phyloP scores from a whole-genome alignment of 2,797 vertebrate genomes.

The Hipposideros larvatus region DNA sequence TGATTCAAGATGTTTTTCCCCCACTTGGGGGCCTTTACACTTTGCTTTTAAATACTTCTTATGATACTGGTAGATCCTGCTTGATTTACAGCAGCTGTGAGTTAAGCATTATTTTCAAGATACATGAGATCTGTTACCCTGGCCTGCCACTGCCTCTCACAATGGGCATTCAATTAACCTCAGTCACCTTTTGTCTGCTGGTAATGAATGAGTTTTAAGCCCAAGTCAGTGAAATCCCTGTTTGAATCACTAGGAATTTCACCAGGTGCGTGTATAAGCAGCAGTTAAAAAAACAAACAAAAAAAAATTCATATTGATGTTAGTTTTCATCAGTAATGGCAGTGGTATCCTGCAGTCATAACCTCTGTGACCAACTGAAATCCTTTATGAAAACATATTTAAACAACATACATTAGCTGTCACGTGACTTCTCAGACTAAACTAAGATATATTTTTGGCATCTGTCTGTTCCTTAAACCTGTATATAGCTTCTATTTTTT shows the following conservation, averaged over 20 bases:
- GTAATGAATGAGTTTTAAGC: constrained; percentile 53
- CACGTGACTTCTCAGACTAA: not conserved
- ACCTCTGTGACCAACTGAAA: not conserved
- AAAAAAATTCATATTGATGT: not conserved
- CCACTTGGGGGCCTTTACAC: not conserved
- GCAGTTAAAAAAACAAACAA: not conserved
- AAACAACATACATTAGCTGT: not conserved
- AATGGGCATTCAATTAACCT: constrained; percentile 56
- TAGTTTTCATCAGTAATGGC: not conserved
- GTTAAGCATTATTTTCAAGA: constrained; percentile 59
- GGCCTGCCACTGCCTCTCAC: constrained; percentile 35
- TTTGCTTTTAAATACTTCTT: constrained; percentile 5
- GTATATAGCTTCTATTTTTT: not conserved
- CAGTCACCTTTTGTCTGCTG: constrained; percentile 31
- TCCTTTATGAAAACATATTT: not conserved
- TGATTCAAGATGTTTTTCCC: not conserved
- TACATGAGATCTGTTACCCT: constrained; percentile 44
- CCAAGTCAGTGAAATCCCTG: constrained; percentile 1
- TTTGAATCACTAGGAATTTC: not conserved
- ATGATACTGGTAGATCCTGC: not conserved
- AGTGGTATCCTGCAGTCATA: not conserved
- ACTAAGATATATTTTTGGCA: not conserved
- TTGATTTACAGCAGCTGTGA: constrained; percentile 65
- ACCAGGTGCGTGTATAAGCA: not conserved
- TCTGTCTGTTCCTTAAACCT: not conserved